Evolutionary conservation across 2,797 vertebrate genomes (phyloP), one percentile per base, ranked within the genome.

Genomic region (Enoplosus armatus): DNA sequence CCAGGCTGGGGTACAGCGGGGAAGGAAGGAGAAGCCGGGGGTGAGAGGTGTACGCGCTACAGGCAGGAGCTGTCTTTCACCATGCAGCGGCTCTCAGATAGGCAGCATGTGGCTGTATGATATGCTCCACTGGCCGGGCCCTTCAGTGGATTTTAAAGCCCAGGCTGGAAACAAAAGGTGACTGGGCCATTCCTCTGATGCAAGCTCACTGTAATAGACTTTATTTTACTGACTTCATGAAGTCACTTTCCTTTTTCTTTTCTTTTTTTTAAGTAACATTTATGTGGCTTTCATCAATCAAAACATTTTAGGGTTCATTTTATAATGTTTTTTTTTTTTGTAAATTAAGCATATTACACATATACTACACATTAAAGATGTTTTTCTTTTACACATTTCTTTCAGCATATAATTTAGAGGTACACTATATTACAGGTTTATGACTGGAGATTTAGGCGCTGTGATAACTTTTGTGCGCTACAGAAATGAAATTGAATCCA

Each of bases 1-100:
- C 88, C 89, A 91, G 92, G 84, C 92, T 90, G 89, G 87, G 89
- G 84, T 90, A 84, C 89, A 88, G 91, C 73, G 68, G 84, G 82
- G 77, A 74, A 77, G 84, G 89, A 81, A 79, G 75, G 83, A 66
- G 79, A 86, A 45, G 83, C 61, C 72, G 73, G 88, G 92, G 79
- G 80, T 83, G 87, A 89, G 88, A 87, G 86, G 86, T 87, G 83
- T 69, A 37, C 29, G 39, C 26, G 61, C 84, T 84, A 83, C 75
- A 86, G 86, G 71, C 86, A 85, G 88, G 87, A 91, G 89, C 84
- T 85, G 89, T 91, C 87, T 90, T 90, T 89, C 76, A 87, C 70
- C 82, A 76, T 76, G 85, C 77, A 59, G 56, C n/a, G 24, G 71
- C 90, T 90, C 82, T 45, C 73, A 84, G 81, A 90, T 79, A 89